Conservation (phyloP, 1,140 invertebrate genomes). For the Homarus americanus region DNA sequence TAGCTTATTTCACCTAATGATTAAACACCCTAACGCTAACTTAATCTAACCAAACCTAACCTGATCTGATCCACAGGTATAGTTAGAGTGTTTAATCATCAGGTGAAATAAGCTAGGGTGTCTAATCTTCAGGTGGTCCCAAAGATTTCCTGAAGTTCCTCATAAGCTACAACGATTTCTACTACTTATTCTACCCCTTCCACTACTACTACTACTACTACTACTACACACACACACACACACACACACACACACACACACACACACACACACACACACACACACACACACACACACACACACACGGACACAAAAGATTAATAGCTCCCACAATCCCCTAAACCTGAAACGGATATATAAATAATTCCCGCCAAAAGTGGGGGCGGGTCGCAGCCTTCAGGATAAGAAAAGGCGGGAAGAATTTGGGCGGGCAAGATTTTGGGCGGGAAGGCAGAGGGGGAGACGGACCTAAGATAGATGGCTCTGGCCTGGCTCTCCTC, state of each 20-base stretch:
- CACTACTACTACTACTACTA: no score
- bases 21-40: no score
- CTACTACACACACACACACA: background rate
- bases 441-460: background rate
- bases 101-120: no score
- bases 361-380: constrained; percentile 20
- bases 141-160: no score
- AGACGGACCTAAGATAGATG: background rate
- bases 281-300: background rate
- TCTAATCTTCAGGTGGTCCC: no score
- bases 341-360: constrained; percentile 22
- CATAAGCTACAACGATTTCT: no score
- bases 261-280: background rate
- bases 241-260: background rate
- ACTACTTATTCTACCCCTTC: no score
- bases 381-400: constrained; percentile 9
- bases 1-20: no score
- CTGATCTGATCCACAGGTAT: no score
- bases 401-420: constrained; percentile 12
- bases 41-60: no score
- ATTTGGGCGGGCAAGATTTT: constrained; percentile 3
- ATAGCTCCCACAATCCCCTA: constrained; percentile 7
- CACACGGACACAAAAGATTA: background rate
- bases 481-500: constrained; percentile 1
- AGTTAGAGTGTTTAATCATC: no score